A percentile compares a stretch with the other conserved stretches of the same genome.
These are phyloP conservation scores for Microdon myrmicae DNA, from an alignment of 2,888 invertebrate genomes.

Conservation along the genomic window DNA sequence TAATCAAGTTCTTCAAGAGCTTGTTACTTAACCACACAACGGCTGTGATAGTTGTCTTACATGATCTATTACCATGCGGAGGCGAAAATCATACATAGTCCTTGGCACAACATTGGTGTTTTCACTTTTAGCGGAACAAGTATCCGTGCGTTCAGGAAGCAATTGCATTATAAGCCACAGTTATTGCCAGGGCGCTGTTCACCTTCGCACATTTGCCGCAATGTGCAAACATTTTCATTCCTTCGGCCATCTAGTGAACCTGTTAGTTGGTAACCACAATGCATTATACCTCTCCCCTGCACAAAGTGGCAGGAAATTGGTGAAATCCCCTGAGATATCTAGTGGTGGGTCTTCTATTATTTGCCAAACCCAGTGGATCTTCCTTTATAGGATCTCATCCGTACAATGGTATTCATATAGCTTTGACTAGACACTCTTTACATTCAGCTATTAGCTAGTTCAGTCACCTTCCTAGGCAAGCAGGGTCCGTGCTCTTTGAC, in stretches of 20 bases:
- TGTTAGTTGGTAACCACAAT: not conserved
- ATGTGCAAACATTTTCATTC: not conserved
- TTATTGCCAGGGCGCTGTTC: slow-evolving; percentile 3
- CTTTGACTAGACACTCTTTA: too few species aligned
- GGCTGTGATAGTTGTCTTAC: too few species aligned
- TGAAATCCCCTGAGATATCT: not conserved
- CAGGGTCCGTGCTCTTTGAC: slow-evolving; percentile 40
- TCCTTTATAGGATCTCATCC: not conserved
- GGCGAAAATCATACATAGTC: slow-evolving; percentile 11
- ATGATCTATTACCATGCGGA: too few species aligned
- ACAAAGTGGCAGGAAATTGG: not conserved
- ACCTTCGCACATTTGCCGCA: slow-evolving; percentile 20
- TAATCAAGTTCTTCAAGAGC: too few species aligned
- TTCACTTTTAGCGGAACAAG: slow-evolving; percentile 34
- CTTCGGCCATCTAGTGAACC: slow-evolving; percentile 4
- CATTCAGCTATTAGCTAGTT: too few species aligned
- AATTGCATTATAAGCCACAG: slow-evolving; percentile 21
- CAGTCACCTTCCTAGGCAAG: not conserved
- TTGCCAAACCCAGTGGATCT: not conserved
- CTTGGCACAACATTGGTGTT: slow-evolving; percentile 26
- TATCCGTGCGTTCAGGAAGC: slow-evolving; percentile 27
- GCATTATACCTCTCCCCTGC: not conserved
- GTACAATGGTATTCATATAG: too few species aligned
- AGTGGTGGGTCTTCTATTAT: not conserved
- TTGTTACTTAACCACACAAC: too few species aligned